These are phyloP conservation scores for Indicator indicator DNA, from an alignment of 2,113 vertebrate genomes.

Conservation along the genomic window DNA sequence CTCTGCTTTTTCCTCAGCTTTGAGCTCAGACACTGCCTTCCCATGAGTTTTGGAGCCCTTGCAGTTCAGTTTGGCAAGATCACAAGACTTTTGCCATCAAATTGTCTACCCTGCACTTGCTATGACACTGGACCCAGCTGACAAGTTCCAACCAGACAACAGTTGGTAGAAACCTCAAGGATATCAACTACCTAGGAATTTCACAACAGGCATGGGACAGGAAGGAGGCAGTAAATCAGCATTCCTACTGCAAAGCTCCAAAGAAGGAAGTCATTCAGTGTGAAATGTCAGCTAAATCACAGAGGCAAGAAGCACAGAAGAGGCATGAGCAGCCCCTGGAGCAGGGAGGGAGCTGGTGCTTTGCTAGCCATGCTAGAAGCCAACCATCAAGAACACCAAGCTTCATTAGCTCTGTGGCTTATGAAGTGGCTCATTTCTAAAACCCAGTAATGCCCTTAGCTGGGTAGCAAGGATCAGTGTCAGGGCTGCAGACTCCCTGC, in stretches of 20 bases:
- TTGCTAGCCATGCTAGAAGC: background rate
- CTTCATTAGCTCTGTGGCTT: background rate
- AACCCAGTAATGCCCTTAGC: background rate
- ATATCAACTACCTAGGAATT: background rate
- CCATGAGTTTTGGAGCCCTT: background rate
- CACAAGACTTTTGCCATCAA: background rate
- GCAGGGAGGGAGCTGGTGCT: background rate
- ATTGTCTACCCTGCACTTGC: background rate
- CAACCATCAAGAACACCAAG: background rate
- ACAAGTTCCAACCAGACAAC: background rate
- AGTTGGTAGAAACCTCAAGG: background rate
- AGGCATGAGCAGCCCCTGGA: background rate
- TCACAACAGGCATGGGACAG: background rate
- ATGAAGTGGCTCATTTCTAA: background rate
- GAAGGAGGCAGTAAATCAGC: background rate
- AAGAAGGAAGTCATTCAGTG: background rate
- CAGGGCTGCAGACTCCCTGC: background rate
- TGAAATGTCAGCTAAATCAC: constrained; percentile 12
- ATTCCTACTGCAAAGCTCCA: background rate
- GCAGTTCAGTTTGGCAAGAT: background rate
- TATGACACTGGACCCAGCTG: background rate
- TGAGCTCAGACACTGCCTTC: background rate
- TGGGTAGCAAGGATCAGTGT: background rate
- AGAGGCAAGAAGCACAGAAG: background rate
- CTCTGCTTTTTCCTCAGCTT: background rate